A percentile compares a stretch with the other conserved stretches of the same genome.
phyloP scores from a whole-genome alignment of 2,888 invertebrate species.

The Schrankia costaestrigalis region DNA sequence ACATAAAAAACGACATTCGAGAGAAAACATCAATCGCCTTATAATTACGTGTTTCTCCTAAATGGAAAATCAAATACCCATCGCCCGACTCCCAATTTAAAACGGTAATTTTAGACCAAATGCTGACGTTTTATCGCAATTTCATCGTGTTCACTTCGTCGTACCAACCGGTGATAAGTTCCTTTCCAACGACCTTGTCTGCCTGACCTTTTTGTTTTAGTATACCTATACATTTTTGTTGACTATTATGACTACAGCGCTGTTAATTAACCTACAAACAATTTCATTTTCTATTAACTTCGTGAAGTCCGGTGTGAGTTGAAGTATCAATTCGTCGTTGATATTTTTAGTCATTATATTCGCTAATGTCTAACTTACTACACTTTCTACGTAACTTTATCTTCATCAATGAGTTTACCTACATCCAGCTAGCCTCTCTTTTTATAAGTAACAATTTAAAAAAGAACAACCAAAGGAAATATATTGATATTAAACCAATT shows the following conservation, averaged over 20 bases:
- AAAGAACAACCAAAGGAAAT: too few species aligned
- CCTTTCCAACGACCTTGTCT: slow-evolving; percentile 67
- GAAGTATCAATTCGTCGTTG: too few species aligned
- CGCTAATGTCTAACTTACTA: too few species aligned
- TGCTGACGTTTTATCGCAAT: slow-evolving; percentile 62
- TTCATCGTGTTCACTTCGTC: slow-evolving; percentile 54
- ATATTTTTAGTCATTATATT: too few species aligned
- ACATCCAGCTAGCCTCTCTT: too few species aligned
- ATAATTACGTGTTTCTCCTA: slow-evolving; percentile 16
- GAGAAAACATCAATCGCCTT: slow-evolving; percentile 14
- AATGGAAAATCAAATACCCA: slow-evolving; percentile 27
- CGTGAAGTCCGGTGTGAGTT: too few species aligned
- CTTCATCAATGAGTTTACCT: too few species aligned
- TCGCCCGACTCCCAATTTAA: slow-evolving; percentile 35
- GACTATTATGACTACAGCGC: slow-evolving; percentile 17
- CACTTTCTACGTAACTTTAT: too few species aligned
- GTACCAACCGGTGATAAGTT: slow-evolving; percentile 69
- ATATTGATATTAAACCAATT: too few species aligned
- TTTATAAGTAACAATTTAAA: too few species aligned
- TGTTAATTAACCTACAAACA: slow-evolving; percentile 21
- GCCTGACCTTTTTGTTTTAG: slow-evolving; percentile 69
- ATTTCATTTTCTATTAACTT: too few species aligned
- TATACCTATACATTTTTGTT: slow-evolving; percentile 19
- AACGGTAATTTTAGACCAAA: slow-evolving; percentile 51
- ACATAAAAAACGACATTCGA: too few species aligned